phyloP scores from a whole-genome alignment of 2,797 vertebrate genomes.

The Craterocephalus amniculus region DNA sequence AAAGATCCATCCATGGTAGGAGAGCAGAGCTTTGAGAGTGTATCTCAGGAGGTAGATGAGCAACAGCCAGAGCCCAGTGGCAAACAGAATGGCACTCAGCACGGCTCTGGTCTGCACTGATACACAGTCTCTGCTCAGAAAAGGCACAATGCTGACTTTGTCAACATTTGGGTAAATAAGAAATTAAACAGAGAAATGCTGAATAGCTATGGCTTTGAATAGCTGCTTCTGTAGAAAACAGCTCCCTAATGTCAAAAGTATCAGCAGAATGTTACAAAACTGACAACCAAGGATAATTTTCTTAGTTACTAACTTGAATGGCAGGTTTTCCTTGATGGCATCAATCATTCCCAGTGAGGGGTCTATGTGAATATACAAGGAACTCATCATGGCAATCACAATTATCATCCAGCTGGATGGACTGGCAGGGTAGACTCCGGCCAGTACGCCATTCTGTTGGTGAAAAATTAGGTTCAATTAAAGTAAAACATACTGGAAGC shows the following conservation, averaged over 20 bases:
- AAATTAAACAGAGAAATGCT: constrained; percentile 4
- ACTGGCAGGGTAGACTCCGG: constrained; percentile 93
- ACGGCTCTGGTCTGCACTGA: constrained; percentile 78
- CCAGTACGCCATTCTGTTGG: constrained; percentile 89
- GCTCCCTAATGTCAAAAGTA: background rate
- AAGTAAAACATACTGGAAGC: background rate
- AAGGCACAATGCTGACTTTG: constrained; percentile 28
- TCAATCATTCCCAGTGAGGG: constrained; percentile 89
- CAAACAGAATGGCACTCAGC: constrained; percentile 88
- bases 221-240: background rate
- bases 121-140: constrained; percentile 73
- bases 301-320: constrained; percentile 80
- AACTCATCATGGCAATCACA: constrained; percentile 88
- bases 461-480: background rate
- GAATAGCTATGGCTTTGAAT: background rate
- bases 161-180: background rate
- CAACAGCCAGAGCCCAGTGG: constrained; percentile 89
- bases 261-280: background rate
- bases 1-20: constrained; percentile 96
- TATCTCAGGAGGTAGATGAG: constrained; percentile 90
- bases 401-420: constrained; percentile 94
- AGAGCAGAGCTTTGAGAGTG: constrained; percentile 88
- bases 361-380: constrained; percentile 87
- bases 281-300: background rate
- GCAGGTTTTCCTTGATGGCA: constrained; percentile 84